Evolutionary conservation across 2,888 invertebrate species (phyloP).

Genomic region (Harmothoe impar): DNA sequence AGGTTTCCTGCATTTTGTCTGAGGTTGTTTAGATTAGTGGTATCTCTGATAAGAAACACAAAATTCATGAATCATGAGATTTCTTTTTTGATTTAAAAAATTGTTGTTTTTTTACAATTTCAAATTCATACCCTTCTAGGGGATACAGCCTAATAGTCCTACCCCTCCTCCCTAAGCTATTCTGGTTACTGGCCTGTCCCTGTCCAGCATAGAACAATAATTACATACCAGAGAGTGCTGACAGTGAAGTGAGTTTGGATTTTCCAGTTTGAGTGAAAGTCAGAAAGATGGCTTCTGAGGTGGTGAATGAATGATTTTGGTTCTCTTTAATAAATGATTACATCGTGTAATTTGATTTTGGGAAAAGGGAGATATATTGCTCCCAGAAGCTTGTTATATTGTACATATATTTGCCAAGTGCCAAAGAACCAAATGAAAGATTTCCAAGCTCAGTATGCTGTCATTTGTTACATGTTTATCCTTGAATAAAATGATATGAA

Average conservation of each 20-base stretch:
- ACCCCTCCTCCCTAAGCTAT: too few relatives aligned
- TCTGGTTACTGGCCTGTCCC: too few relatives aligned
- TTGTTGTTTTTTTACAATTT: too few relatives aligned
- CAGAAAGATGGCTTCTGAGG: neutral
- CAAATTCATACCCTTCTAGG: too few relatives aligned
- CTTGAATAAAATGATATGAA: neutral
- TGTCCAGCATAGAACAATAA: too few relatives aligned
- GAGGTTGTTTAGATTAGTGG: too few relatives aligned
- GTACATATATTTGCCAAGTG: neutral
- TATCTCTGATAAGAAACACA: too few relatives aligned
- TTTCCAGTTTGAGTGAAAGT: slow-evolving; percentile 41
- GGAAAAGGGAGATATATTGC: neutral
- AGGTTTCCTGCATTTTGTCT: too few relatives aligned
- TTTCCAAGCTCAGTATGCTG: slow-evolving; percentile 53
- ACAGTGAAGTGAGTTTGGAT: slow-evolving; percentile 54
- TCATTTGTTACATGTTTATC: slow-evolving; percentile 31
- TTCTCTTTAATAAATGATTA: neutral
- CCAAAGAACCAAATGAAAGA: slow-evolving; percentile 47
- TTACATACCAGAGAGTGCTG: neutral
- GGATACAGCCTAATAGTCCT: too few relatives aligned
- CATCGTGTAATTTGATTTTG: neutral
- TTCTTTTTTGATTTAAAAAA: too few relatives aligned
- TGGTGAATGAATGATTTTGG: neutral
- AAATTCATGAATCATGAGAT: too few relatives aligned
- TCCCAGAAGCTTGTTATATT: neutral